phyloP scores from a whole-genome alignment of 2,113 vertebrate species.

The Mesoclemmys tuberculata region DNA sequence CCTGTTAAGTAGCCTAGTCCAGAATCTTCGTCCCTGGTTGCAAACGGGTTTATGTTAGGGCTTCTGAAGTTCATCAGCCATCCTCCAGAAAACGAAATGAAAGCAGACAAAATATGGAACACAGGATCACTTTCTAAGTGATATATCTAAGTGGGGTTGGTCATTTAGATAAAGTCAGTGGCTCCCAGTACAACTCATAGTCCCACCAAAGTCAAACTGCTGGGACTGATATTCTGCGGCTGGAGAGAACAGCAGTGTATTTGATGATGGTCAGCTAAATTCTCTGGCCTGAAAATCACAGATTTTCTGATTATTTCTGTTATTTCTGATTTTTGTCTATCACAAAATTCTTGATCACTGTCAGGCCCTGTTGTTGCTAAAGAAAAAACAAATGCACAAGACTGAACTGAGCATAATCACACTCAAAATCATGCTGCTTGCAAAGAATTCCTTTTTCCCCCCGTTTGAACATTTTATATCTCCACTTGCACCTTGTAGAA shows the following conservation, averaged over 20 bases:
- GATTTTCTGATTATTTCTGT: neutral
- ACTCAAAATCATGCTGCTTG: neutral
- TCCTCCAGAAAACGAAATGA: neutral
- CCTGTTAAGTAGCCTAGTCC: neutral
- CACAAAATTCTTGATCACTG: neutral
- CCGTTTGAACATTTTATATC: neutral
- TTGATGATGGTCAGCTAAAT: neutral
- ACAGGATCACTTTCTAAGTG: neutral
- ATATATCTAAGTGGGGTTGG: neutral
- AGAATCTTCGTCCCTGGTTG: neutral
- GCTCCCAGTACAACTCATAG: neutral
- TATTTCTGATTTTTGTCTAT: neutral
- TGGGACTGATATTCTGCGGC: neutral
- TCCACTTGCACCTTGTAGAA: neutral
- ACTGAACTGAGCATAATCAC: neutral
- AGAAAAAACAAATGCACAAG: neutral
- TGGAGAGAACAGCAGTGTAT: neutral
- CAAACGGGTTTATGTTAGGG: neutral
- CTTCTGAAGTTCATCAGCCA: neutral
- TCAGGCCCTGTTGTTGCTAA: neutral
- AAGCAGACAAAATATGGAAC: neutral
- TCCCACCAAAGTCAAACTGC: neutral
- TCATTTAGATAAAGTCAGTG: neutral
- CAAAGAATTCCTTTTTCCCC: neutral
- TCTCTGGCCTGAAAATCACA: rapidly evolving